Base-by-base conservation (phyloP, 2,888 invertebrate species). In the Peribatodes rhomboidaria region DNA sequence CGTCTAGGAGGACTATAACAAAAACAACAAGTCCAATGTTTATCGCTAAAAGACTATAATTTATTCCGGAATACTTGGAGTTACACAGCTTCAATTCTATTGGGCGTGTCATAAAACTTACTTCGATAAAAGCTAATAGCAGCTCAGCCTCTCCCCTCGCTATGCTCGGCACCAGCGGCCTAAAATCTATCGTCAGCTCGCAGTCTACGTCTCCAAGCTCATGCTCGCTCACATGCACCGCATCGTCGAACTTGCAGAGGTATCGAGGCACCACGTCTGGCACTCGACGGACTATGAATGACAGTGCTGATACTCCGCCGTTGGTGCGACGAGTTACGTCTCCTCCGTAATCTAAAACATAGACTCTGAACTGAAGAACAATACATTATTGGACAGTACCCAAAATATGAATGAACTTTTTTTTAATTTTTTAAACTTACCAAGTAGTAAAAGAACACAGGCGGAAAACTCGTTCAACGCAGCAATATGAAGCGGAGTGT, bases 151-250 rank as follows among this genome's bases (percentile, higher is more conserved):
- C 97, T 4, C 96, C 95, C 58, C 95, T 91, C 6, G 94, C 90
- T 46, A 95, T 76, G 70, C 94, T 87, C 55, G 96, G 95, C 70
- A 97, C 94, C 71, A 96, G 84, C 57, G 95, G 86, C 79, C 94
- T 83, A 84, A 96, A 93, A 85, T 94, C 82, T 72, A 94, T 77
- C 70, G 93, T 96, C 1, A 97, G 93, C 83, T 97, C 97, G 76
- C 97, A 97, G 80, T 98, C 97, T 0, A 97, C 96, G 75, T 98
- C 97, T 0, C 97, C 97, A 22, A 97, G 93, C 82, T 98, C 97
- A 76, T 97, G 97, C 77, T 97, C 97, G 76, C 96, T 96, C 8
- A 97, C 94, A 72, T 96, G 95, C 13, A 97, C 96, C 0, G 97
- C 96, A 39, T 95, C 94, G 75, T 97, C 97, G 47, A 97, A 94